A percentile compares a stretch with the other conserved stretches of the same genome.
Evolutionary conservation across 2,113 vertebrate genomes (phyloP).

Genomic region (Caretta caretta): DNA sequence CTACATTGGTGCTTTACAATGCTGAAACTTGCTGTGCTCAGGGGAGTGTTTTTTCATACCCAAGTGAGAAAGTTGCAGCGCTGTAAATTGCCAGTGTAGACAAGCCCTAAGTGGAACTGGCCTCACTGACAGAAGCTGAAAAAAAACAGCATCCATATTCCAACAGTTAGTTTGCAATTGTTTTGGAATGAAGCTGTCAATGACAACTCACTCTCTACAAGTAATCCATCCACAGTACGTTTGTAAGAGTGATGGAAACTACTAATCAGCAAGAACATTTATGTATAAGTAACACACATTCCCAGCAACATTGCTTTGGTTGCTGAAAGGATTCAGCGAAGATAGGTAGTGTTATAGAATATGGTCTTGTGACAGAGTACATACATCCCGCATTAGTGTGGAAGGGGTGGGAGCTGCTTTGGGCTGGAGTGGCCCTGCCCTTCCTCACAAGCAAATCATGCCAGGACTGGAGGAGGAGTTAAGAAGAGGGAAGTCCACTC

Average conservation of each 20-base stretch:
- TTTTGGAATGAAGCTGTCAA: neutral
- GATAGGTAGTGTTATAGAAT: accelerated
- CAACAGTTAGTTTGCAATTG: neutral
- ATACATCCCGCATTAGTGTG: neutral
- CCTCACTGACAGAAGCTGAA: neutral
- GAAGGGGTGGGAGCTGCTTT: neutral
- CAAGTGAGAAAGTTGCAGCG: too few relatives aligned
- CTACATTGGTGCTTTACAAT: too few relatives aligned
- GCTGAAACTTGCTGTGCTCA: too few relatives aligned
- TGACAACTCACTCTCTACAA: neutral
- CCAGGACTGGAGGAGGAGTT: neutral
- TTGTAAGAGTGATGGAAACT: neutral
- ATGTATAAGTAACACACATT: neutral
- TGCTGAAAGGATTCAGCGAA: neutral
- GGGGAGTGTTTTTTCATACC: too few relatives aligned
- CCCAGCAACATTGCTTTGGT: neutral
- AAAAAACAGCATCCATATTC: accelerated
- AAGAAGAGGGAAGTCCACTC: neutral
- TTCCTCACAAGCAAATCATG: neutral
- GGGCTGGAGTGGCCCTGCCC: neutral
- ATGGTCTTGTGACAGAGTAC: neutral
- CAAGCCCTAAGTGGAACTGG: neutral
- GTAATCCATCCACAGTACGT: neutral
- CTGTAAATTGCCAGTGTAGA: too few relatives aligned
- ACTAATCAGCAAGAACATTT: neutral